Percentiles rank a stretch among this genome's conserved stretches.
phyloP scores from a whole-genome alignment of 30 jellyfish, hydroid and myxozoan species.

The Turritopsis rubra region DNA sequence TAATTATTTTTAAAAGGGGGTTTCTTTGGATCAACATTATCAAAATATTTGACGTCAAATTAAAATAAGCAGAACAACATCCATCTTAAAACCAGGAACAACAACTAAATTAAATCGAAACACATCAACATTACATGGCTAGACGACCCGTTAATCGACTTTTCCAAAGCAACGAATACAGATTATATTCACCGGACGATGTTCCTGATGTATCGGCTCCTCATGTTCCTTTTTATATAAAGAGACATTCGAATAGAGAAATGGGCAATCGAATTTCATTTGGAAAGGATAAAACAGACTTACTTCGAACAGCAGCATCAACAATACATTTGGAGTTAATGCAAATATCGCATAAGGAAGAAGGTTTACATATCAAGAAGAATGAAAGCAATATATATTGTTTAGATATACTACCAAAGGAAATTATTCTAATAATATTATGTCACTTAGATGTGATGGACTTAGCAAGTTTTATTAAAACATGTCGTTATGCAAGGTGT shows the following conservation, averaged over 20 bases:
- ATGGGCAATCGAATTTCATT: neutral
- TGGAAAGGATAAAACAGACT: neutral
- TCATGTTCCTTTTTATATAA: conserved; percentile 2
- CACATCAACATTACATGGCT: too few species aligned
- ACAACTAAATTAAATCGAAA: too few species aligned
- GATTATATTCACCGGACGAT: conserved; percentile 7
- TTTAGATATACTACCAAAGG: conserved; percentile 19
- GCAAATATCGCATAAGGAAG: neutral
- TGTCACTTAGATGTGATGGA: neutral
- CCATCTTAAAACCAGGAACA: neutral
- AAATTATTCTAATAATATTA: neutral
- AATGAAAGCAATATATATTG: neutral
- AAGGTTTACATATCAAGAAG: neutral
- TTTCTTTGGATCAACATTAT: too few species aligned
- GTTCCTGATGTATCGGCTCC: neutral
- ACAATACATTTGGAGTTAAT: conserved; percentile 1
- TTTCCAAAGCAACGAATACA: conserved; percentile 10
- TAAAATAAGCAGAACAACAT: neutral
- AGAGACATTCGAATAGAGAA: conserved; percentile 12
- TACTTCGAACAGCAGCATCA: conserved; percentile 15
- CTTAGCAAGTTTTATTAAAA: conserved; percentile 1
- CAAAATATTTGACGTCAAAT: conserved; percentile 34
- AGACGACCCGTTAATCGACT: conserved; percentile 12
- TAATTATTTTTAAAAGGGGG: too few species aligned
- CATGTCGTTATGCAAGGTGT: conserved; percentile 5